phyloP scores from a whole-genome alignment of 2,797 vertebrate genomes.

The Dryobates pubescens region DNA sequence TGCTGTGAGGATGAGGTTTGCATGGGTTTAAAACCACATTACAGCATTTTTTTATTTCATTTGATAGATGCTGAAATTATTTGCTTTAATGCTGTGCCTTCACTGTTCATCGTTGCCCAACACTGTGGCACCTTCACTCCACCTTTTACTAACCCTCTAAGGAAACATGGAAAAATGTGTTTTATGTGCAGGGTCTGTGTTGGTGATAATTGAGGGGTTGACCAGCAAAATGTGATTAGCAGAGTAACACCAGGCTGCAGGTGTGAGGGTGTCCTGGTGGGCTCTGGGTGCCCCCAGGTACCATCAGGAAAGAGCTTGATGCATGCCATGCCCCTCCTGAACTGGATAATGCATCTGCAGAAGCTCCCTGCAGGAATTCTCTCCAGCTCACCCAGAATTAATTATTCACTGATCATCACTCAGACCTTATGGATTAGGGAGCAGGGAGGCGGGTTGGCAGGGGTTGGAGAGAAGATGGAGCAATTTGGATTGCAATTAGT shows the following conservation, averaged over 20 bases:
- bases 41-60: background rate
- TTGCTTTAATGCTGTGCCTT: background rate
- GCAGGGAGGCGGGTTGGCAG: constrained; percentile 23
- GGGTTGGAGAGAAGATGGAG: constrained; percentile 18
- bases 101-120: accelerated
- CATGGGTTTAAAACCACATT: background rate
- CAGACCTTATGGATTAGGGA: constrained; percentile 30
- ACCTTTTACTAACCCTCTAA: background rate
- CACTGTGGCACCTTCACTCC: accelerated
- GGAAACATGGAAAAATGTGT: accelerated
- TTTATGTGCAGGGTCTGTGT: background rate
- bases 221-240: accelerated
- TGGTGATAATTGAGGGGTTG: background rate
- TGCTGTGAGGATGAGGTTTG: background rate
- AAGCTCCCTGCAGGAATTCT: background rate
- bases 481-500: constrained; percentile 51
- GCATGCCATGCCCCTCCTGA: background rate
- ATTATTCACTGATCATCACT: constrained; percentile 41
- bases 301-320: accelerated
- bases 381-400: background rate
- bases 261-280: background rate
- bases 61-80: background rate
- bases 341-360: background rate
- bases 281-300: background rate
- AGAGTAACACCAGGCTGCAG: background rate